Conservation (phyloP, 1,140 invertebrate species). For the Pantala flavescens region DNA sequence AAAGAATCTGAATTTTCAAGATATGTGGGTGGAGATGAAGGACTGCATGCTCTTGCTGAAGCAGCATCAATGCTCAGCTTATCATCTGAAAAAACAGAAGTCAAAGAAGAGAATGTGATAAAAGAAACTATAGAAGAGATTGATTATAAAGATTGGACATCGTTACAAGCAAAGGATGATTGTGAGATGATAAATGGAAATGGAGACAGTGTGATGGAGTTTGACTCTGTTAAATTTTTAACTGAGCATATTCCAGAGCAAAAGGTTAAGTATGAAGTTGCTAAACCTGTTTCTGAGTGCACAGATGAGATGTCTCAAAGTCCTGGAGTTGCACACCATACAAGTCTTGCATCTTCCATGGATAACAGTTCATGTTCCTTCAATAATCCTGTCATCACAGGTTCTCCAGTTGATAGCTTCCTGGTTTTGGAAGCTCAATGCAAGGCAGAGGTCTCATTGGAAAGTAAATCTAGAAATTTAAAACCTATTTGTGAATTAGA, state of each 20-base stretch:
- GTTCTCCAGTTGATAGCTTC: neutral
- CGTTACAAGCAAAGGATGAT: neutral
- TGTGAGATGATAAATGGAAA: too few species aligned
- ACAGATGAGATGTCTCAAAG: too few species aligned
- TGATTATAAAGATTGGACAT: neutral
- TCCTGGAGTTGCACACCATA: too few species aligned
- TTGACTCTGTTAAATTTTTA: neutral
- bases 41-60: neutral
- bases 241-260: neutral
- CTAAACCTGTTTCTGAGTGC: too few species aligned
- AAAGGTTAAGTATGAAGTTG: neutral
- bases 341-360: too few species aligned
- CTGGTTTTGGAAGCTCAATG: neutral
- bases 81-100: neutral
- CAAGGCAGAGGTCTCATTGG: neutral
- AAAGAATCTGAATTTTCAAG: too few species aligned
- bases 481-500: too few species aligned
- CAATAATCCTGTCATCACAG: neutral
- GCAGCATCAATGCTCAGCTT: neutral
- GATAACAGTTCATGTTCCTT: too few species aligned
- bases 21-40: neutral
- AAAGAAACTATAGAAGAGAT: neutral
- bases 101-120: neutral
- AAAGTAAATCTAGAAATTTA: neutral
- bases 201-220: neutral